Conservation (phyloP, 2,113 vertebrate species). For the Macrotus californicus region DNA sequence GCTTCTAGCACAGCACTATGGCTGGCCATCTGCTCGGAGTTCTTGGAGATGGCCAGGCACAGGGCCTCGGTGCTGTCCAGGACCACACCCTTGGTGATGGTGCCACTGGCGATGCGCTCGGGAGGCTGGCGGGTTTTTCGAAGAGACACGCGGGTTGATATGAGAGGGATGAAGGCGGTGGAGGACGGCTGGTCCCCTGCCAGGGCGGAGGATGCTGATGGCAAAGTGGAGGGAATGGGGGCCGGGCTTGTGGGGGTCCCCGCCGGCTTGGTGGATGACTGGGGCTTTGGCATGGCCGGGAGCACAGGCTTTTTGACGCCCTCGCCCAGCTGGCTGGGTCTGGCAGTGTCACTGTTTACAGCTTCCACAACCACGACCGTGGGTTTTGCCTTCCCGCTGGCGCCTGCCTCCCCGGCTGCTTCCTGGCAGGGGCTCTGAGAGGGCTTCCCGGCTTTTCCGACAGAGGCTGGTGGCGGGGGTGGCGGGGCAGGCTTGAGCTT, state of each 20-base stretch:
- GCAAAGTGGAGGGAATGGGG: conserved; percentile 57
- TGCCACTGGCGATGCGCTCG: conserved; percentile 87
- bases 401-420: conserved; percentile 68
- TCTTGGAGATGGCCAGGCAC: conserved; percentile 88
- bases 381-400: conserved; percentile 82
- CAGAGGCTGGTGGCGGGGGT: conserved; percentile 80
- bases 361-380: conserved; percentile 77
- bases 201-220: conserved; percentile 36
- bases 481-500: conserved; percentile 93
- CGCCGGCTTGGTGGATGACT: conserved; percentile 78
- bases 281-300: conserved; percentile 85
- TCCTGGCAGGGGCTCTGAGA: conserved; percentile 87
- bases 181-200: conserved; percentile 77
- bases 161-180: conserved; percentile 91
- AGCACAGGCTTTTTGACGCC: conserved; percentile 84
- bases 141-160: conserved; percentile 91
- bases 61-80: conserved; percentile 90
- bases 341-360: conserved; percentile 74
- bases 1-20: conserved; percentile 95
- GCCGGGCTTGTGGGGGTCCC: conserved; percentile 61
- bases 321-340: conserved; percentile 76
- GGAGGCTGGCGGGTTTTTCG: conserved; percentile 92
- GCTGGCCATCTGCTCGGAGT: conserved; percentile 94
- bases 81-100: conserved; percentile 92
- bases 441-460: conserved; percentile 83